A percentile compares a stretch with the other conserved stretches of the same genome.
Evolutionary conservation across 2,113 vertebrate species (phyloP).

Genomic region (Macrotus californicus): DNA sequence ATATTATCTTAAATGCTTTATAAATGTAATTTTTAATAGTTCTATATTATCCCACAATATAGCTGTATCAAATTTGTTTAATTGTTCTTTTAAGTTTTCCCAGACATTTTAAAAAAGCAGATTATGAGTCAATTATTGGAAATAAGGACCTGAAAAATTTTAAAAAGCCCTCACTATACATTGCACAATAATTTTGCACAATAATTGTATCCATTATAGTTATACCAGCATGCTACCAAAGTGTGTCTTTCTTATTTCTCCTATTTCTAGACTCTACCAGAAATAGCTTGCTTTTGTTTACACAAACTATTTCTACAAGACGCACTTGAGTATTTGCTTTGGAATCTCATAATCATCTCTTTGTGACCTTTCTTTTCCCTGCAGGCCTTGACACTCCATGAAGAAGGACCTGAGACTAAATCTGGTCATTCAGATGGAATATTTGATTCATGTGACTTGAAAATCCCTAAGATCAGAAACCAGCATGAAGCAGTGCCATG

Average conservation of each 20-base stretch:
- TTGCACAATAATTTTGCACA: constrained; percentile 19
- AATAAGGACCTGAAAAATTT: constrained; percentile 1
- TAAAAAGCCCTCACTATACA: background rate
- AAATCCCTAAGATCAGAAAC: background rate
- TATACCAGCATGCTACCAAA: background rate
- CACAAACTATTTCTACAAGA: constrained; percentile 7
- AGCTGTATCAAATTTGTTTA: background rate
- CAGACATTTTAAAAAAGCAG: background rate
- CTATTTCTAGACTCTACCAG: background rate
- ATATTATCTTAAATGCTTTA: background rate
- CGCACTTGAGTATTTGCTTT: background rate
- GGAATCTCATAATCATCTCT: background rate
- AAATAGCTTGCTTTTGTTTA: constrained; percentile 19
- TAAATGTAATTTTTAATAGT: background rate
- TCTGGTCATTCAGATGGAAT: background rate
- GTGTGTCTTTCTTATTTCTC: background rate
- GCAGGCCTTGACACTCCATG: background rate
- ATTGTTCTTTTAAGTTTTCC: background rate
- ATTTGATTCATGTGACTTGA: background rate
- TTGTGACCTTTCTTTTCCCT: background rate
- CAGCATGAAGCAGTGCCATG: background rate
- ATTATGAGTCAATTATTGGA: background rate
- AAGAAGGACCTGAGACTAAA: background rate
- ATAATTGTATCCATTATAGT: background rate
- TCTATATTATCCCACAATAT: background rate